Base-by-base conservation (phyloP, 2,888 invertebrate genomes). In the Fissipunctia ypsillon region DNA sequence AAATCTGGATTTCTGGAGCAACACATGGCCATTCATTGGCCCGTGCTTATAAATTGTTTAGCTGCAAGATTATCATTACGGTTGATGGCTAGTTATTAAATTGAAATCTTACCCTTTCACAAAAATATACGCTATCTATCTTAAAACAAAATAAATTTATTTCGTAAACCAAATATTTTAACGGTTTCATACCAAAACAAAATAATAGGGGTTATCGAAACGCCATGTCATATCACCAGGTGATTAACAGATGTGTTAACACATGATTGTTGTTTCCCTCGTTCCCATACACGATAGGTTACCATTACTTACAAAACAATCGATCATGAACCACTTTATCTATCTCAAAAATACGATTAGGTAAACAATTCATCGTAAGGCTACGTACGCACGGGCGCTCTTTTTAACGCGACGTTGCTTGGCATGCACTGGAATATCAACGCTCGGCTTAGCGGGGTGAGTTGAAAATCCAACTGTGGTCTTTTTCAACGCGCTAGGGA, bases 241-340 rank as follows among this genome's bases (percentile, higher is more conserved):
- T 65, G 65, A 64, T 57, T 56, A 45, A 31, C 22, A 41, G n/a
- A n/a, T 74, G 56, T 63, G 35, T 68, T 38, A 60, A 56, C 43
- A 45, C 43, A 48, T 16, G 25, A 52, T 66, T 48, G 16, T 52
- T 56, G 12, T 35, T 59, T 14, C 10, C 16, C 61, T 35, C 10
- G 14, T 35, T 41, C 31, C 16, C 50, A 50, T 25, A 25, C 14
- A 52, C 25, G 25, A 52, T 52, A 25, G 25, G 25, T 69, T 38
- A 35, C 25, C 22, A 48, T 54, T 28, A 68, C 5, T 64, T 68
- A 43, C 69, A 69, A 77, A 68, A 78, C n/a, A 69, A 70, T 82
- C 57, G 67, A 60, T 73, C 60, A 80, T 74, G 54, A 61, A 52
- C 48, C n/a, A 50, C n/a, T 60, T 41, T 68, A 79, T 60, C 61